Conservation (phyloP, 2,888 invertebrate species). For the Adelphocoris suturalis region DNA sequence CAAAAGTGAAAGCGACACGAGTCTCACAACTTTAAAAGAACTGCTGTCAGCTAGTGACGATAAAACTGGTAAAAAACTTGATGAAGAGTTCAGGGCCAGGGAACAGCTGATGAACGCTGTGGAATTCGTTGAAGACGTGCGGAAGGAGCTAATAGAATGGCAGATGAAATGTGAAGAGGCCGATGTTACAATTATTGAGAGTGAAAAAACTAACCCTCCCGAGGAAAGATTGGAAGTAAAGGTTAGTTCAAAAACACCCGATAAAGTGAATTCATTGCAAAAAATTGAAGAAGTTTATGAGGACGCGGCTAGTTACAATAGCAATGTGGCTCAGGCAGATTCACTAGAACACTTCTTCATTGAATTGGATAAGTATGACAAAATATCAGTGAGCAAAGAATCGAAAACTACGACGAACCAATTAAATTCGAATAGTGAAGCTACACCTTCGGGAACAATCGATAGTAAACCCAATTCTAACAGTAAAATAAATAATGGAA, state of each 20-base stretch:
- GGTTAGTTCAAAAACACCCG: background rate
- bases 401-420: background rate
- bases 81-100: background rate
- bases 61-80: background rate
- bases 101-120: conserved; percentile 5
- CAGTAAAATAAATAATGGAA: background rate
- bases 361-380: background rate
- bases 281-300: conserved; percentile 15
- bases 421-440: background rate
- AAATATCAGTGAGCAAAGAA: background rate
- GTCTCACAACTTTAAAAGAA: background rate
- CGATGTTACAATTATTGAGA: background rate
- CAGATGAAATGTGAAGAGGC: background rate
- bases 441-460: background rate
- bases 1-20: background rate
- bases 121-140: conserved; percentile 20
- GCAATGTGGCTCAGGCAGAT: conserved; percentile 11
- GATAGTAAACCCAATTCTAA: background rate
- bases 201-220: background rate
- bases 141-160: background rate
- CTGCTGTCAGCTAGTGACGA: background rate
- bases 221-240: background rate
- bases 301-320: conserved; percentile 1
- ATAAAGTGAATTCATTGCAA: conserved; percentile 12
- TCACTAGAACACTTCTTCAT: conserved; percentile 44